Evolutionary conservation across 2,113 vertebrate genomes (phyloP).

Genomic region (Oreocharis arfaki): DNA sequence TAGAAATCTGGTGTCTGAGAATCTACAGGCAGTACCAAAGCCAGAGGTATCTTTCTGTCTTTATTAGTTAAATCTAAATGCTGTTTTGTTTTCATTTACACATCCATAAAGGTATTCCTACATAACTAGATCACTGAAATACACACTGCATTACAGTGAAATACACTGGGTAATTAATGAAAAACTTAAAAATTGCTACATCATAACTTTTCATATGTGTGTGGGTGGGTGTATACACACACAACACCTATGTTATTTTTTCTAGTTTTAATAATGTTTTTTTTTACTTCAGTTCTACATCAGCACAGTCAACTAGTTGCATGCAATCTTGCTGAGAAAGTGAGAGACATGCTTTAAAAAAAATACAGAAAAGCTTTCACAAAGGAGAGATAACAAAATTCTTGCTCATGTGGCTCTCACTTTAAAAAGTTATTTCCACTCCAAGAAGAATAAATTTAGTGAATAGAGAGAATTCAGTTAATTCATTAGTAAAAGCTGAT

Average conservation of each 20-base stretch:
- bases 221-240: fast-evolving
- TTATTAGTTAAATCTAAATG: background rate
- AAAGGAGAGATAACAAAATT: background rate
- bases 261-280: background rate
- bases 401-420: background rate
- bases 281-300: background rate
- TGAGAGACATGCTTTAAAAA: background rate
- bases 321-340: background rate
- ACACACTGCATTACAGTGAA: background rate
- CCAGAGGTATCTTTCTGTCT: background rate
- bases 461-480: background rate
- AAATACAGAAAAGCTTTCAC: background rate
- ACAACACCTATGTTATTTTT: background rate
- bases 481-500: background rate
- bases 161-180: background rate
- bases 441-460: background rate
- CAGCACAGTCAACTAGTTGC: background rate
- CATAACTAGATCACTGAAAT: background rate
- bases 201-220: background rate
- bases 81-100: background rate
- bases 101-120: background rate
- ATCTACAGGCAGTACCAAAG: background rate
- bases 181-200: background rate
- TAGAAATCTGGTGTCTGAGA: background rate
- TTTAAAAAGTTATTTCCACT: background rate